phyloP scores from a whole-genome alignment of 2,113 vertebrate genomes.

The Colinus virginianus region DNA sequence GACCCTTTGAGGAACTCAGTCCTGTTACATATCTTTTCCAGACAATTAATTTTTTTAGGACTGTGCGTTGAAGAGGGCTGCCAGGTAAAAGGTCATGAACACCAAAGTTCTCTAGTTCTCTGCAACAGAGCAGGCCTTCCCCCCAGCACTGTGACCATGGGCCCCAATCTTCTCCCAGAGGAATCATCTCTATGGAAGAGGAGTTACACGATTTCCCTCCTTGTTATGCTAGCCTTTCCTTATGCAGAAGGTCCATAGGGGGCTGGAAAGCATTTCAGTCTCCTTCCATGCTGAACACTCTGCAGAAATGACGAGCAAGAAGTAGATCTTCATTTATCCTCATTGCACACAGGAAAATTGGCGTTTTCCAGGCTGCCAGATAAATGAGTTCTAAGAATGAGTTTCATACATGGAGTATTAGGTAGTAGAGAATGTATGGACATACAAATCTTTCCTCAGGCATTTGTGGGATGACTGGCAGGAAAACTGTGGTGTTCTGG shows the following conservation, averaged over 20 bases:
- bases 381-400: not conserved
- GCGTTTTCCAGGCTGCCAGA: not conserved
- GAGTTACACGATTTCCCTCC: not conserved
- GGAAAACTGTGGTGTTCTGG: not conserved
- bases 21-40: not conserved
- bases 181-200: not conserved
- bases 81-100: not conserved
- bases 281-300: not conserved
- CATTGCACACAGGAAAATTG: not conserved
- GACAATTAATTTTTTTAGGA: not conserved
- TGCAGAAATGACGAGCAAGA: not conserved
- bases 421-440: not conserved
- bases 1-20: not conserved
- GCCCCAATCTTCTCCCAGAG: not conserved
- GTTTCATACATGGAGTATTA: not conserved
- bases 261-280: not conserved
- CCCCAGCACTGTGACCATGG: fast-evolving
- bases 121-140: not conserved
- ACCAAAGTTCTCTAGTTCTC: not conserved
- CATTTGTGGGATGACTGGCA: not conserved
- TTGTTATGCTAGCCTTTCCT: not conserved
- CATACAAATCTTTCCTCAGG: not conserved
- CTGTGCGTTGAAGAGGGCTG: not conserved
- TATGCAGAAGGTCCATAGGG: not conserved
- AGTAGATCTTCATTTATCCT: not conserved